Evolutionary conservation across 35 echinoderm and acorn worm species (phyloP).

Genomic region (Eucidaris tribuloides): DNA sequence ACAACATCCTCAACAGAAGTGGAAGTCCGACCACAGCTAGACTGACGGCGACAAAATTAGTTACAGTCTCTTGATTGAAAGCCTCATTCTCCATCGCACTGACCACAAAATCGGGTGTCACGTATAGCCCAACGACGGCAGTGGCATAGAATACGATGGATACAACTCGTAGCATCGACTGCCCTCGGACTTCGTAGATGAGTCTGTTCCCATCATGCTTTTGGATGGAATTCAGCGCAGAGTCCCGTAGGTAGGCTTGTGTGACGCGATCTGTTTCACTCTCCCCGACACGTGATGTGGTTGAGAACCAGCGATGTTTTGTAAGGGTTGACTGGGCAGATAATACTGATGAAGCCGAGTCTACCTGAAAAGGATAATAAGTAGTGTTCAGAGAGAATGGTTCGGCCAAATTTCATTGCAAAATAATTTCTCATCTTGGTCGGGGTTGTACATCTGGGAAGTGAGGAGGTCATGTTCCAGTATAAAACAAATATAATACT

Average conservation of each 20-base stretch:
- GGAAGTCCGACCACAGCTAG: slow-evolving; percentile 52
- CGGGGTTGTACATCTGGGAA: no score
- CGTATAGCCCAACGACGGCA: slow-evolving; percentile 53
- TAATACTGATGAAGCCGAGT: no score
- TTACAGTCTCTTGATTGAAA: slow-evolving; percentile 23
- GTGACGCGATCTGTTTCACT: background rate
- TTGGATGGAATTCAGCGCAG: background rate
- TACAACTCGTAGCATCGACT: slow-evolving; percentile 40
- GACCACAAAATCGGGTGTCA: slow-evolving; percentile 68
- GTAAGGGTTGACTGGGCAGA: no score
- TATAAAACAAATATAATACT: no score
- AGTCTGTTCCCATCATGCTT: slow-evolving; percentile 57
- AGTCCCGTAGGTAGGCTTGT: background rate
- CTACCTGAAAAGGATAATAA: no score
- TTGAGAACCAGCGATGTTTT: no score
- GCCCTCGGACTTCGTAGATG: slow-evolving; percentile 55
- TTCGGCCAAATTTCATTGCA: no score
- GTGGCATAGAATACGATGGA: slow-evolving; percentile 61
- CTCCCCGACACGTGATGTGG: no score
- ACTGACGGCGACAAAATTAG: slow-evolving; percentile 13
- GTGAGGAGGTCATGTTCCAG: no score
- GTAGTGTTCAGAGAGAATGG: no score
- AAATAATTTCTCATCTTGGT: no score
- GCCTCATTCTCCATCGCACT: slow-evolving; percentile 59
- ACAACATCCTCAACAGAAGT: slow-evolving; percentile 11